These are phyloP conservation scores for Drosophila lacteicornis DNA, from an alignment of 1,140 invertebrate genomes.

Conservation along the genomic window DNA sequence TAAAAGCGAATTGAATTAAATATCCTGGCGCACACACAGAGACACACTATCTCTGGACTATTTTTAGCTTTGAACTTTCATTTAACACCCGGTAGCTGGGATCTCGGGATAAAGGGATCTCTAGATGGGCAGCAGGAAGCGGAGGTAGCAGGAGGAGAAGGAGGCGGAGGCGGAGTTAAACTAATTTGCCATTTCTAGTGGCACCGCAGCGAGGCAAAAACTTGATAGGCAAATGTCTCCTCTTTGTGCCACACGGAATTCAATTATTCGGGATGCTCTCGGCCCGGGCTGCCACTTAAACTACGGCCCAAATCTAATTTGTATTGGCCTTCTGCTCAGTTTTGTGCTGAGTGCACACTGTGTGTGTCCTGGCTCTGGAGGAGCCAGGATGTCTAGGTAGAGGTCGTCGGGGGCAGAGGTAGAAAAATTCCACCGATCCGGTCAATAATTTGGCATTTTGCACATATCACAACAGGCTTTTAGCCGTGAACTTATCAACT, in stretches of 20 bases:
- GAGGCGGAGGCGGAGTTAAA: slow-evolving; percentile 33
- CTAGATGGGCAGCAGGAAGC: neutral
- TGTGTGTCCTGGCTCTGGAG: neutral
- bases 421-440: slow-evolving; percentile 1
- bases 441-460: slow-evolving; percentile 27
- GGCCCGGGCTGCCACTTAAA: slow-evolving; percentile 29
- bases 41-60: slow-evolving; percentile 23
- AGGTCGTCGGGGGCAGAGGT: neutral
- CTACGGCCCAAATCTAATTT: slow-evolving; percentile 60
- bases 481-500: slow-evolving; percentile 27
- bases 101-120: neutral
- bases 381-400: neutral
- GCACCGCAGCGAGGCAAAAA: slow-evolving; percentile 28
- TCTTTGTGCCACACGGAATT: slow-evolving; percentile 50
- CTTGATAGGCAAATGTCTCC: slow-evolving; percentile 26
- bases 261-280: slow-evolving; percentile 33
- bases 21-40: slow-evolving; percentile 26
- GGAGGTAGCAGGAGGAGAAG: neutral
- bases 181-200: slow-evolving; percentile 48
- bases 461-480: slow-evolving; percentile 33
- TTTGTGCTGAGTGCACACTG: neutral
- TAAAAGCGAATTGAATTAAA: slow-evolving; percentile 51
- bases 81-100: slow-evolving; percentile 10
- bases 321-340: slow-evolving; percentile 22
- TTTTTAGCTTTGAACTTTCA: slow-evolving; percentile 49